Evolutionary conservation across 1,140 invertebrate species (phyloP).

Genomic region (Mya arenaria): DNA sequence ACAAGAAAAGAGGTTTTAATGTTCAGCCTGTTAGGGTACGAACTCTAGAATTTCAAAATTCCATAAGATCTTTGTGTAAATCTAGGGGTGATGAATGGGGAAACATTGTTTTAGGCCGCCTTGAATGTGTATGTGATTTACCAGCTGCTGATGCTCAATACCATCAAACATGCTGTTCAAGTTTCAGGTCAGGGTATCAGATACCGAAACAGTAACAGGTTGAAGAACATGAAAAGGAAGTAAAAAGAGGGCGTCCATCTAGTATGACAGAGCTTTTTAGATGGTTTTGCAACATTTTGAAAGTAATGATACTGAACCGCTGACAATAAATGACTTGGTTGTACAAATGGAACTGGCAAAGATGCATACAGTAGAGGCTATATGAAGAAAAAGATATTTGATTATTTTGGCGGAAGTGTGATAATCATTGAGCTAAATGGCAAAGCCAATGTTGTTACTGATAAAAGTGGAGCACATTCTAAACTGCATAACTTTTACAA

Average conservation of each 20-base stretch:
- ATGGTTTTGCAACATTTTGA: conserved; percentile 39
- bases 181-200: conserved; percentile 37
- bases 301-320: conserved; percentile 54
- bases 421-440: conserved; percentile 55
- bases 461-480: conserved; percentile 27
- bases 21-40: no score
- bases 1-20: no score
- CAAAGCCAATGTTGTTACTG: conserved; percentile 45
- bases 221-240: not conserved
- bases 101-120: no score
- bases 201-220: not conserved
- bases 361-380: conserved; percentile 45
- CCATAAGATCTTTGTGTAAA: no score
- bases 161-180: conserved; percentile 50
- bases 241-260: not conserved
- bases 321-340: conserved; percentile 54
- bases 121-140: no score
- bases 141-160: no score
- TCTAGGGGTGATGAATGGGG: no score
- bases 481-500: conserved; percentile 50
- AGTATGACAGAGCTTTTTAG: conserved; percentile 21
- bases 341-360: conserved; percentile 50
- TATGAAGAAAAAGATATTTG: conserved; percentile 53
- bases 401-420: conserved; percentile 55
- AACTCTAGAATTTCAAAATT: no score